Base-by-base conservation (phyloP, 2,888 invertebrate species). In the Meiosimyza platycephala region DNA sequence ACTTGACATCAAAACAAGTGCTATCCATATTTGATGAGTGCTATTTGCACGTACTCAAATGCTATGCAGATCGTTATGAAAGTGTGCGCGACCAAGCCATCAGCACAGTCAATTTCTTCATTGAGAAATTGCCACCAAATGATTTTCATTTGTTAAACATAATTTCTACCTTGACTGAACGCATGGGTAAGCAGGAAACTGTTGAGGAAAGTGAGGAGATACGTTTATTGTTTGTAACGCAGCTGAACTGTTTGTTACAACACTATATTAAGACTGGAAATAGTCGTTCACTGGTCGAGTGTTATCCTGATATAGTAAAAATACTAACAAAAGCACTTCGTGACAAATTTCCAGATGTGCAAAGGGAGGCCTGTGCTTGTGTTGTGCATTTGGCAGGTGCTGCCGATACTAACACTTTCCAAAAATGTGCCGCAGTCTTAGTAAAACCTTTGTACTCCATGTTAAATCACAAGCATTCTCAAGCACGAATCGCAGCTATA, bases 331-430 rank as follows among this genome's bases (percentile, higher is more conserved):
- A 92, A 82, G 92, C 93, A 0, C 89, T 94, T 1, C 88, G 90
- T 0, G 97, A 97, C 87, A 91, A 92, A 40, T 95, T 90, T 87
- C 93, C 95, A 4, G 91, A 93, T 79, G 93, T 97, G 0, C 95
- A 95, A 85, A 91, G 93, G 79, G 91, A 92, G 79, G 93, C 93
- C 57, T 95, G 95, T 84, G 88, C 89, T 74, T 92, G 93, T 79
- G 90, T 94, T 59, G 90, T 92, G 2, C 85, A 90, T 67, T 80
- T 96, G 57, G 91, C 94, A 0, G 89, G 88, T 73, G 77, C 78
- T 22, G 80, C 78, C 0, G 79, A 81, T 3, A 91, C 93, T 0
- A 88, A 89, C 74, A 90, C 93, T 81, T 94, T 97, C 84, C 93
- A 94, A 80, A 89, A 91, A 75, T 92, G 92, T 78, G 92, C 93